Evolutionary conservation across 2,888 invertebrate genomes (phyloP).

Genomic region (Salticus scenicus): DNA sequence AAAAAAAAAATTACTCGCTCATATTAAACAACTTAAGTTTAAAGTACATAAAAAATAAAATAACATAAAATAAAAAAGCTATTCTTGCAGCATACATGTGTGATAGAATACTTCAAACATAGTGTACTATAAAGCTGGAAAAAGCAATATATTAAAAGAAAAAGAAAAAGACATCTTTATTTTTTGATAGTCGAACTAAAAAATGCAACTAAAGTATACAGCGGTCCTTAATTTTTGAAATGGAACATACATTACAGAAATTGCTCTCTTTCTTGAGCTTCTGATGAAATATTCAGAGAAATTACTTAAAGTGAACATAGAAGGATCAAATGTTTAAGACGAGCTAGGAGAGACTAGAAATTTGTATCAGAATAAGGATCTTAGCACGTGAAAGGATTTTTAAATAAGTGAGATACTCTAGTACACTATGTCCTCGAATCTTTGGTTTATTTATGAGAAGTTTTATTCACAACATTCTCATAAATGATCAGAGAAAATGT

Average conservation of each 20-base stretch:
- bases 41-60: too few species aligned
- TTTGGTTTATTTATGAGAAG: neutral
- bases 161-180: neutral
- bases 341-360: neutral
- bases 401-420: neutral
- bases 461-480: neutral
- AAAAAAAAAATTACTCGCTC: too few species aligned
- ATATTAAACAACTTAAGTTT: too few species aligned
- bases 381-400: neutral
- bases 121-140: neutral
- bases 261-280: neutral
- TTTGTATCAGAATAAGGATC: neutral
- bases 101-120: too few species aligned
- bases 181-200: neutral
- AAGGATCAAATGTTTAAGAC: neutral
- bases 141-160: neutral
- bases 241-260: constrained; percentile 15
- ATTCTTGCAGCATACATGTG: too few species aligned
- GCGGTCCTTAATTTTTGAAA: constrained; percentile 12
- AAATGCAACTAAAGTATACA: neutral
- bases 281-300: neutral
- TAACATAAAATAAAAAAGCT: too few species aligned
- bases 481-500: neutral
- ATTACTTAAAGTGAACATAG: neutral
- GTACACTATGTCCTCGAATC: neutral